Evolutionary conservation across 1,140 invertebrate species (phyloP), one percentile per base, ranked within the genome.

Genomic region (Lepidurus packardi): DNA sequence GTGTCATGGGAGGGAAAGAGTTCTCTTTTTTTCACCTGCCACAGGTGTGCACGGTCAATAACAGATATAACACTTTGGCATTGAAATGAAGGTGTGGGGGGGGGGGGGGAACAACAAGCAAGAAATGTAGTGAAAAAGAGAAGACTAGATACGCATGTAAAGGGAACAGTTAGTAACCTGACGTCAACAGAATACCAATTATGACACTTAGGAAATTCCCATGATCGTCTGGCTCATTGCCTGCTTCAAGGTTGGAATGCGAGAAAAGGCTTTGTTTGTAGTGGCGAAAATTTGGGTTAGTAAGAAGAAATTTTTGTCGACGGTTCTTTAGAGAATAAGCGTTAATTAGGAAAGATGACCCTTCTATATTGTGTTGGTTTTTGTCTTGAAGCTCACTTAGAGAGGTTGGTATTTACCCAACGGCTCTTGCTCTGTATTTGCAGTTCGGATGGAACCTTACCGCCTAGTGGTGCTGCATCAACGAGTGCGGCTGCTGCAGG

Each of bases 401-500:
- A 47, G 10, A 16, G 10, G 5, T 47, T 47, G 45, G 21, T 7
- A n/a, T n/a, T 65, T 65, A 65, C 16, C n/a, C 16, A 65, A 13
- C 7, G 16, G 16, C 53, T 65, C 10, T 47, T 65, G 8, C 16
- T n/a, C 16, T 65, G 8, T 65, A 21, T 65, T 65, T 9, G 53
- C 53, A 65, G 53, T 21, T 65, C 53, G 53, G 53, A 65, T 65
- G 53, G 13, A 11, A 65, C 53, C 53, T 13, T 65, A 16, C 53
- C 53, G n/a, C 53, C 53, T 65, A 65, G 21, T 21, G 53, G 53
- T 65, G 53, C 53, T 7, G 13, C 45, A 47, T 10, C 45, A 6
- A 47, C 16, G 16, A 47, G 6, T 47, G 73, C 75, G 25, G 74
- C 45, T 34, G 79, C 42, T 47, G 53, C 74, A 78, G 45, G 45